A percentile compares a stretch with the other conserved stretches of the same genome.
phyloP scores from a whole-genome alignment of 2,888 invertebrate species.

The Lasioglossum oenotherae region DNA sequence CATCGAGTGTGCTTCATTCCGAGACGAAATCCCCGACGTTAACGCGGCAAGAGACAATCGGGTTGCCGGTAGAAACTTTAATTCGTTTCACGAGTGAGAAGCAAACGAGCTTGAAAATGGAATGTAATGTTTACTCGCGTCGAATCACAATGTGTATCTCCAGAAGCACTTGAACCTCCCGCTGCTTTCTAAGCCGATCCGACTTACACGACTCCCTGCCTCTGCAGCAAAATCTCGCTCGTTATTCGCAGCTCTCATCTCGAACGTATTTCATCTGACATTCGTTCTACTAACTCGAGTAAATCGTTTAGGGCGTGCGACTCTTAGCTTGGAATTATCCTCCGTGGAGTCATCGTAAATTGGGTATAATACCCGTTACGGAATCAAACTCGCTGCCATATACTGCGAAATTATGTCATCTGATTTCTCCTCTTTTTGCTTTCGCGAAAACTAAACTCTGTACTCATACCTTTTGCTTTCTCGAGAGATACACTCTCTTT shows the following conservation, averaged over 20 bases:
- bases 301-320: neutral
- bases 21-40: neutral
- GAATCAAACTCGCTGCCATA: neutral
- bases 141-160: constrained; percentile 3
- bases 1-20: neutral
- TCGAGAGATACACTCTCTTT: too few relatives aligned
- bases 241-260: neutral
- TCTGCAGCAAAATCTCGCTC: neutral
- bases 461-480: neutral
- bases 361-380: neutral
- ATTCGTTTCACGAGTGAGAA: neutral
- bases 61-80: neutral
- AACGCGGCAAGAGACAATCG: neutral
- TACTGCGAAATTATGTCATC: neutral
- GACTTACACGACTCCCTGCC: constrained; percentile 1
- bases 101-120: constrained; percentile 5
- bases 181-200: constrained; percentile 4
- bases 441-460: neutral
- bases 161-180: neutral
- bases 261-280: neutral
- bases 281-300: neutral
- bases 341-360: neutral
- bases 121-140: constrained; percentile 7
- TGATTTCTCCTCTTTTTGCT: neutral
- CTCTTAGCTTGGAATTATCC: neutral